Conservation (phyloP, 2,797 vertebrate species). For the Chaenodraco wilsoni region DNA sequence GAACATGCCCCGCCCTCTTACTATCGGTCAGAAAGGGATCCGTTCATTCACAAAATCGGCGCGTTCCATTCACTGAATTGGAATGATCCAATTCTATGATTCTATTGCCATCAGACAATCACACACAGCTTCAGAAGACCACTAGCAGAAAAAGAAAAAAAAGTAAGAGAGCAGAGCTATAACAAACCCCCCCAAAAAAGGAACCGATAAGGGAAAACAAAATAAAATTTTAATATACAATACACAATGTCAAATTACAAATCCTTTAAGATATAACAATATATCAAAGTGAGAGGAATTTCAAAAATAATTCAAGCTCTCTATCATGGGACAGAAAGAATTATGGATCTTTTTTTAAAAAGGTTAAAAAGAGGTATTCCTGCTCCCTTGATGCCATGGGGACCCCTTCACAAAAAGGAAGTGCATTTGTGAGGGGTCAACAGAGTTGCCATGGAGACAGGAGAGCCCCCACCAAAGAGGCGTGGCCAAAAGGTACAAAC, state of each 20-base stretch:
- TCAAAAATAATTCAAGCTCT: slow-evolving; percentile 85
- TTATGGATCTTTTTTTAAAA: slow-evolving; percentile 73
- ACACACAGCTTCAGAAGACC: slow-evolving; percentile 88
- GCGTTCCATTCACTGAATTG: slow-evolving; percentile 82
- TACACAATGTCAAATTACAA: slow-evolving; percentile 87
- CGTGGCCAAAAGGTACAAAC: slow-evolving; percentile 63
- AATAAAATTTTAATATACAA: slow-evolving; percentile 86
- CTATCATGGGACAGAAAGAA: slow-evolving; percentile 79
- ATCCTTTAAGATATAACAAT: slow-evolving; percentile 80
- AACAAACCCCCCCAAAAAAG: slow-evolving; percentile 84
- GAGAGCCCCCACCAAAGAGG: slow-evolving; percentile 47
- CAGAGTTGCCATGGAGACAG: slow-evolving; percentile 69
- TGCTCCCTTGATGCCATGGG: slow-evolving; percentile 67
- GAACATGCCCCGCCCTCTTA: slow-evolving; percentile 68
- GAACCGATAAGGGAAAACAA: slow-evolving; percentile 61
- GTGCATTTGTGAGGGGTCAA: slow-evolving; percentile 71
- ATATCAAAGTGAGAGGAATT: slow-evolving; percentile 85
- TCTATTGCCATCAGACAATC: slow-evolving; percentile 92
- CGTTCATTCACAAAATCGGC: slow-evolving; percentile 82
- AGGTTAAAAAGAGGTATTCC: slow-evolving; percentile 84
- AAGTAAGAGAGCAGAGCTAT: slow-evolving; percentile 77
- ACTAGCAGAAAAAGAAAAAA: slow-evolving; percentile 51
- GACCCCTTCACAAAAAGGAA: slow-evolving; percentile 72
- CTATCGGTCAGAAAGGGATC: slow-evolving; percentile 85
- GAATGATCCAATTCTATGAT: slow-evolving; percentile 44